Base-by-base conservation (phyloP, 2,113 vertebrate genomes). In the Ptychochromis oligacanthus region DNA sequence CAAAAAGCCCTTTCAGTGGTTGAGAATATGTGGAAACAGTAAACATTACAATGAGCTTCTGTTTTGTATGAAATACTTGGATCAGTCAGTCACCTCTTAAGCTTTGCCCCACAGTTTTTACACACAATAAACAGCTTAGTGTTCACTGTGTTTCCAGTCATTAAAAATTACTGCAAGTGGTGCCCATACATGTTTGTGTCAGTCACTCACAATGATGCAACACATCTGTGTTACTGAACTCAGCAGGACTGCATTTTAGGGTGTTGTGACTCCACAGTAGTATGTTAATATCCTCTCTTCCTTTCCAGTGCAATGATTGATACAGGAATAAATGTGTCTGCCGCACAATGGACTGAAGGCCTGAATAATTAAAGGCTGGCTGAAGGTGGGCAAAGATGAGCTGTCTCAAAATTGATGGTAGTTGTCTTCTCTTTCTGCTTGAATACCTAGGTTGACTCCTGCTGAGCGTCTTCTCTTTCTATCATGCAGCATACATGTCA, bases 281-380 rank as follows among this genome's bases (percentile, higher is more conserved):
- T 57, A 26, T 40, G 49, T 64, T 49, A 65, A 88, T 54, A 49
- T 81, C 85, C 36, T 31, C 14, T 26, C 60, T 62, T 65, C 65
- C 38, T 83, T 54, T 88, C 60, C 11, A 2, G 38, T 24, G 59
- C 6, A 4, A 64, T 87, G 84, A 86, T 80, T 84, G 88, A 84
- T 81, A 65, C 52, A 61, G 56, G 77, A 85, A 87, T 74, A 80
- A 81, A 80, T 84, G 75, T 64, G 61, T 83, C 60, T 46, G 76
- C 81, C 34, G 20, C 70, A 54, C 60, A 79, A 85, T 60, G 6
- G 58, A 77, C 60, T 76, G 81, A 81, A 83, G 89, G 84, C 60
- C 85, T 74, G 74, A 59, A 17, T 87, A 89, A 93, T 92, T 87
- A 90, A 85, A 87, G 72, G 82, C 62, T 93, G 80, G 84, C 75